Conservation (phyloP, 2,888 invertebrate genomes). For the Lottia gigantea region DNA sequence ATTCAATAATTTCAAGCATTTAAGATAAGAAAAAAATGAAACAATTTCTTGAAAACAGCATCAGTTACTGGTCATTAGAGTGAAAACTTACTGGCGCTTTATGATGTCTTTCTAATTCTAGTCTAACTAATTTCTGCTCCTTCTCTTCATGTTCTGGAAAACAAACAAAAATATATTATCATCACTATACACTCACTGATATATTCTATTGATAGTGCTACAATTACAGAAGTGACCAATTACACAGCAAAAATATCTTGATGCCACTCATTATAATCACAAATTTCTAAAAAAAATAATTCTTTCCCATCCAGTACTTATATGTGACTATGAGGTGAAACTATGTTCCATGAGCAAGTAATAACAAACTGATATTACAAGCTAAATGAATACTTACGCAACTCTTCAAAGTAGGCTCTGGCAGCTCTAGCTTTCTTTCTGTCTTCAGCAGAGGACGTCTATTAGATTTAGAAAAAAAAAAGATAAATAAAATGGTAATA, state of each 20-base stretch:
- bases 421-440: constrained; percentile 26
- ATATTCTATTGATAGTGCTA: too few species aligned
- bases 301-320: too few species aligned
- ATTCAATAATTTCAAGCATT: too few species aligned
- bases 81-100: constrained; percentile 35
- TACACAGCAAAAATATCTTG: too few species aligned
- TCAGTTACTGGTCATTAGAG: too few species aligned
- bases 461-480: too few species aligned
- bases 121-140: constrained; percentile 33
- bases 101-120: constrained; percentile 25
- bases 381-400: constrained; percentile 76
- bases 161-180: constrained; percentile 44
- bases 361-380: background rate
- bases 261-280: too few species aligned
- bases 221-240: too few species aligned
- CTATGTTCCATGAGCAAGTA: too few species aligned
- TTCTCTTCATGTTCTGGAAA: constrained; percentile 70
- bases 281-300: too few species aligned
- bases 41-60: background rate
- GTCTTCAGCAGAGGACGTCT: constrained; percentile 22
- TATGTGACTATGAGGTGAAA: too few species aligned
- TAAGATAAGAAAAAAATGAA: too few species aligned
- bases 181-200: background rate
- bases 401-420: constrained; percentile 55
- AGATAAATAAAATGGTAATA: background rate